Conservation (phyloP, 1,140 invertebrate species). For the Pogonomyrmex californicus region DNA sequence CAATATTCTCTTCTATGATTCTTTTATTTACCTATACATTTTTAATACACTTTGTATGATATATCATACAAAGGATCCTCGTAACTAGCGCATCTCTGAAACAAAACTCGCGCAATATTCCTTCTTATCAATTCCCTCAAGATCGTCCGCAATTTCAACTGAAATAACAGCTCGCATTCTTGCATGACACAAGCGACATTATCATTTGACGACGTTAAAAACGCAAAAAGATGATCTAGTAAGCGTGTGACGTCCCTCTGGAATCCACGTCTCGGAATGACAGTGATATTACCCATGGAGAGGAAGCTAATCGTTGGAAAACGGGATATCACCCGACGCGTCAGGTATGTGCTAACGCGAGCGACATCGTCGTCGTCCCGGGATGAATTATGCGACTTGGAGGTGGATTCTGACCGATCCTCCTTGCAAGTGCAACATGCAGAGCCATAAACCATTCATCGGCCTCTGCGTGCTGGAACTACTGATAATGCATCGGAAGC, state of each 20-base stretch:
- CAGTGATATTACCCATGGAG: not conserved
- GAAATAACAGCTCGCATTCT: not conserved
- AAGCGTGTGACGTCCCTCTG: not conserved
- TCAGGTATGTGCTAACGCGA: slow-evolving; percentile 49
- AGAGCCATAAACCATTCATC: slow-evolving; percentile 61
- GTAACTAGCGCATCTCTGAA: not conserved
- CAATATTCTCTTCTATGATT: not conserved
- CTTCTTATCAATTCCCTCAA: slow-evolving; percentile 40
- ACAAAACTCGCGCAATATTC: not conserved
- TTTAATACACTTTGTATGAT: not conserved
- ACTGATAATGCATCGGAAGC: slow-evolving; percentile 45
- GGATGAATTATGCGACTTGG: slow-evolving; percentile 64
- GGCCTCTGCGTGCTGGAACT: slow-evolving; percentile 41
- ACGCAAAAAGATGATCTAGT: not conserved
- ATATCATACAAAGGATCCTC: too few species aligned
- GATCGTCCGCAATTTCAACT: slow-evolving; percentile 1
- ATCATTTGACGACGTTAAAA: slow-evolving; percentile 27
- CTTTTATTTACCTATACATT: not conserved
- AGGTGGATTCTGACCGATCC: not conserved
- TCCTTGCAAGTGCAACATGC: slow-evolving; percentile 59
- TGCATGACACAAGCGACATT: slow-evolving; percentile 4
- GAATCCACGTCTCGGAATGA: slow-evolving; percentile 1
- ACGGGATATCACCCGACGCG: slow-evolving; percentile 25
- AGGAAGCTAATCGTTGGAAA: slow-evolving; percentile 53
- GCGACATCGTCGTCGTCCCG: slow-evolving; percentile 28